Conservation (phyloP, 2,888 invertebrate genomes). For the Cabera pusaria region DNA sequence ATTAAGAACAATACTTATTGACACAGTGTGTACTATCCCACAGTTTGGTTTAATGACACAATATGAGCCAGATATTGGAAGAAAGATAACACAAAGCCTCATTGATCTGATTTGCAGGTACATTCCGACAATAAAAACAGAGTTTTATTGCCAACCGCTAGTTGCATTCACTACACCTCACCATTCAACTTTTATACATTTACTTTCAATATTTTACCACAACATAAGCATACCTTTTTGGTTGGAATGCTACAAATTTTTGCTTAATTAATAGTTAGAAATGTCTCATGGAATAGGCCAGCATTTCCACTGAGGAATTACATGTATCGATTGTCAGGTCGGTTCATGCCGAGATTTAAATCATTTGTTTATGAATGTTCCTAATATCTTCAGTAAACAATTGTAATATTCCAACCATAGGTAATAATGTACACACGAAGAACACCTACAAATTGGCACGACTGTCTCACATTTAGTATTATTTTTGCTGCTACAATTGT, state of each 20-base stretch:
- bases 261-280: not conserved
- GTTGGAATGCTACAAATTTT: slow-evolving; percentile 37
- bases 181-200: slow-evolving; percentile 43
- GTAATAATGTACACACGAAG: slow-evolving; percentile 35
- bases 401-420: slow-evolving; percentile 35
- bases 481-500: slow-evolving; percentile 60
- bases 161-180: slow-evolving; percentile 66
- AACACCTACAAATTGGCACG: slow-evolving; percentile 66
- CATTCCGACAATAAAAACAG: slow-evolving; percentile 53
- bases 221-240: slow-evolving; percentile 9
- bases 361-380: too few relatives aligned
- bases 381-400: too few relatives aligned
- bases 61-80: slow-evolving; percentile 93
- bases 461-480: slow-evolving; percentile 62
- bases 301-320: not conserved
- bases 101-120: slow-evolving; percentile 97
- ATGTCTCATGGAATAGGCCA: slow-evolving; percentile 1
- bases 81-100: slow-evolving; percentile 94
- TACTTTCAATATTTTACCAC: slow-evolving; percentile 34
- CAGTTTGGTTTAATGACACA: slow-evolving; percentile 95
- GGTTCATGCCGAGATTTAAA: too few relatives aligned
- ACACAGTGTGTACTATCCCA: slow-evolving; percentile 51
- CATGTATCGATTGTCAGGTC: too few relatives aligned
- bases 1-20: too few relatives aligned
- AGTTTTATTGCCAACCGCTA: slow-evolving; percentile 53